These are phyloP conservation scores for Phoxinus phoxinus DNA, from an alignment of 2,113 vertebrate species.

Conservation along the genomic window DNA sequence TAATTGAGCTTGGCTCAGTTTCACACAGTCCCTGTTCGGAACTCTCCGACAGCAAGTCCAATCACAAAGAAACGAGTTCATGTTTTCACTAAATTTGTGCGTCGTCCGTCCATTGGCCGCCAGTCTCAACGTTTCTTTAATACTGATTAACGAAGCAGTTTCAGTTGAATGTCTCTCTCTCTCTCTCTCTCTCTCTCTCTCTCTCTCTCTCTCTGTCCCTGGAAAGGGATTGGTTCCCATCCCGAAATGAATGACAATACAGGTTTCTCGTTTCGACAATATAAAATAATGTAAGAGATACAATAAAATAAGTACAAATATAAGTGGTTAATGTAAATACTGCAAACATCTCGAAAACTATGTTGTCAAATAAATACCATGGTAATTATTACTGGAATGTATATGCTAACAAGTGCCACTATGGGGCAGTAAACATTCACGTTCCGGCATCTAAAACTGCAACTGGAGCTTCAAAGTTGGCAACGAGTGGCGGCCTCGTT, in stretches of 20 bases:
- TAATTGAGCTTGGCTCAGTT: conserved; percentile 18
- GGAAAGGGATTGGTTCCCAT: conserved; percentile 20
- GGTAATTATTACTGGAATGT: conserved; percentile 70
- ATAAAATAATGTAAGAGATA: conserved; percentile 42
- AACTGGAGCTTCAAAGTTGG: conserved; percentile 47
- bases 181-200: conserved; percentile 27
- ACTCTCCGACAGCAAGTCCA: conserved; percentile 61
- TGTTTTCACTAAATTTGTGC: conserved; percentile 23
- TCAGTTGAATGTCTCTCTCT: conserved; percentile 39
- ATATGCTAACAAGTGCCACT: conserved; percentile 71
- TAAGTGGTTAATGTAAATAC: conserved; percentile 54
- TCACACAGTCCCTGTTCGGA: conserved; percentile 58
- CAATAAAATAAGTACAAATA: conserved; percentile 46
- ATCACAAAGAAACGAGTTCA: conserved; percentile 35
- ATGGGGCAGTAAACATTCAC: conserved; percentile 76
- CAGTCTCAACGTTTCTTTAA: conserved; percentile 37
- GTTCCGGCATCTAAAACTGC: conserved; percentile 69
- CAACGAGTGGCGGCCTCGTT: conserved; percentile 40
- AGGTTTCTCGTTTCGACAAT: conserved; percentile 31
- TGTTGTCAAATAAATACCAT: conserved; percentile 39
- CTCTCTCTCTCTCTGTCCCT: conserved; percentile 19
- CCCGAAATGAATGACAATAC: conserved; percentile 16
- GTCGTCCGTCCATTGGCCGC: background rate
- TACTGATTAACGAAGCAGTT: conserved; percentile 45
- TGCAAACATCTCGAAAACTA: conserved; percentile 54